Base-by-base conservation (phyloP, 1,140 invertebrate species). In the Drosophila lacertosa region DNA sequence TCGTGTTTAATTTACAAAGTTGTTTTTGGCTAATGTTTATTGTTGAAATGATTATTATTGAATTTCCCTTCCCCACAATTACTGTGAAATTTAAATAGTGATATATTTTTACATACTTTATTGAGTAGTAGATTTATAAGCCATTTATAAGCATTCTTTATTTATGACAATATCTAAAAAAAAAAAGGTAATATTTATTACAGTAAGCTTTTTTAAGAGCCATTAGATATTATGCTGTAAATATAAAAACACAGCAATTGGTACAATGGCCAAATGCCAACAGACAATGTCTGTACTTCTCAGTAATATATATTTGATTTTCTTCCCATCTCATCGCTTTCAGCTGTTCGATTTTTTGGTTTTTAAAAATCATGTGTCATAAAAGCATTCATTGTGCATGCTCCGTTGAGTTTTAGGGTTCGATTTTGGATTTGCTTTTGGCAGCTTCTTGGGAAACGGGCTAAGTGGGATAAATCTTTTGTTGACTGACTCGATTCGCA, bases 341-440 rank as follows among this genome's bases (percentile, higher is more conserved):
- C 6, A 11, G 18, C 0, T 20, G 4, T 20, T 35, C 13, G n/a
- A 0, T 35, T 35, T n/a, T 4, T 33, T 1, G 9, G 11, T n/a
- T n/a, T 35, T 35, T 47, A 20, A 5, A n/a, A 44, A 18, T 45
- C 15, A 11, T 53, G 35, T 32, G 50, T 45, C 29, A 55, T 64
- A 33, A 54, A 40, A 55, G 26, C 51, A 70, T 57, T 57, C 33
- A 50, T 50, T 48, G 48, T 48, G 48, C 60, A 65, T 58, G 60
- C 45, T 32, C 65, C 44, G 67, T 53, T 65, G 53, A 24, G 10
- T 42, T 64, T 55, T 55, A 35, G 13, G 59, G 24, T 45, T 54
- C 15, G 20, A 22, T 58, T 40, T 13, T 7, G 11, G n/a, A 1
- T 3, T 18, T 35, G 15, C 10, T 32, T 29, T 11, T 26, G 29